Percentiles rank a stretch among this genome's conserved stretches.
Evolutionary conservation across 2,888 invertebrate species (phyloP).

Genomic region (Pecten maximus): DNA sequence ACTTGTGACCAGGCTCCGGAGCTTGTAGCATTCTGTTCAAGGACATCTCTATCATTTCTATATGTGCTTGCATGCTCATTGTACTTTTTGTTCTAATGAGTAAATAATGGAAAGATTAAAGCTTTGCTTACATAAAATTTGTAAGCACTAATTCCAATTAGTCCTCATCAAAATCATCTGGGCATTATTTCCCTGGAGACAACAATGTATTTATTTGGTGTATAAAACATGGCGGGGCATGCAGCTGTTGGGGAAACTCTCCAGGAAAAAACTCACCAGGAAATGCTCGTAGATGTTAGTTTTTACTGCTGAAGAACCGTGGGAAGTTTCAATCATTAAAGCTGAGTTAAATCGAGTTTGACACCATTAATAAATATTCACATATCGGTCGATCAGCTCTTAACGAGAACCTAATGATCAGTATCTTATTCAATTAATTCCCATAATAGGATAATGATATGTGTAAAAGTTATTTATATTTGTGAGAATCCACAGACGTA

Average conservation of each 20-base stretch:
- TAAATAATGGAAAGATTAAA: no score
- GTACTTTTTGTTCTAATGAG: no score
- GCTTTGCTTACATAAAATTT: no score
- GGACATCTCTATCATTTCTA: no score
- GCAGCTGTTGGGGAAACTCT: not conserved
- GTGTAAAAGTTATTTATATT: not conserved
- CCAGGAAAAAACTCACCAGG: not conserved
- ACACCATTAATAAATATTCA: not conserved
- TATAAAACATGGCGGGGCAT: not conserved
- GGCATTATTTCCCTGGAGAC: not conserved
- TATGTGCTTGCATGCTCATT: no score
- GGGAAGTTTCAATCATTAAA: not conserved
- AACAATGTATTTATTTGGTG: not conserved
- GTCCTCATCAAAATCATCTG: not conserved
- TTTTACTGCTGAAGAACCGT: not conserved
- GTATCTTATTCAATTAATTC: not conserved
- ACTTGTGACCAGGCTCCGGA: no score
- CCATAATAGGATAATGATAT: not conserved
- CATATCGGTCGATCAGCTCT: not conserved
- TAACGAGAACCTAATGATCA: slow-evolving; percentile 1
- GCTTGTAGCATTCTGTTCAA: no score
- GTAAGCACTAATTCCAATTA: not conserved
- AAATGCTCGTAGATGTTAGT: not conserved
- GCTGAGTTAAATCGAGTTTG: not conserved
- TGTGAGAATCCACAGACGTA: not conserved